Conservation (phyloP, 2,113 vertebrate genomes). For the Petroica traversi region DNA sequence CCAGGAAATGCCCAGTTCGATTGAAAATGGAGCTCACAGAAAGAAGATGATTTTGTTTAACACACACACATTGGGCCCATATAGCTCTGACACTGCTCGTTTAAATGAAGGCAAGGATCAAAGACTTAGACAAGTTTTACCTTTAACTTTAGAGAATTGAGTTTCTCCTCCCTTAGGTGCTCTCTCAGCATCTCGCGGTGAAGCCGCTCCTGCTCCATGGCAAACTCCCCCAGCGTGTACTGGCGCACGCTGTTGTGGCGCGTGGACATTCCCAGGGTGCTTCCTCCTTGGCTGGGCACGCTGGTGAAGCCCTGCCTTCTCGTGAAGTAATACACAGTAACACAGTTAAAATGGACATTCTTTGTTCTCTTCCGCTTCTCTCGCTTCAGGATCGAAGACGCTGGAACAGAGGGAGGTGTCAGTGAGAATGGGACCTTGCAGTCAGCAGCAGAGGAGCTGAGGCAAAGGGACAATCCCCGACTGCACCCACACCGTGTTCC, state of each 20-base stretch:
- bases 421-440: background rate
- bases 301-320: conserved; percentile 97
- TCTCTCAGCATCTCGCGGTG: conserved; percentile 95
- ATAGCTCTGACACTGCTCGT: background rate
- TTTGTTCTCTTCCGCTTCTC: conserved; percentile 92
- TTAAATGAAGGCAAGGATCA: background rate
- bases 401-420: conserved; percentile 69
- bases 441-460: background rate
- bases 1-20: background rate
- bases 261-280: conserved; percentile 96
- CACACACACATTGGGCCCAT: background rate
- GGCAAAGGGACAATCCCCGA: background rate
- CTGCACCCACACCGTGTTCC: rapidly evolving
- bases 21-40: background rate
- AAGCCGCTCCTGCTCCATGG: conserved; percentile 91
- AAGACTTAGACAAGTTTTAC: conserved; percentile 64
- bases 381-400: conserved; percentile 92
- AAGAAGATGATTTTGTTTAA: background rate
- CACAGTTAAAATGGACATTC: conserved; percentile 96
- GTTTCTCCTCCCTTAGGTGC: conserved; percentile 94
- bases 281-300: conserved; percentile 97
- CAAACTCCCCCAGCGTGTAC: conserved; percentile 94
- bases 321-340: conserved; percentile 97
- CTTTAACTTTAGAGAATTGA: conserved; percentile 93
- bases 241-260: conserved; percentile 93